Evolutionary conservation across 1,140 invertebrate genomes (phyloP).

Genomic region (Ceratina calcarata): DNA sequence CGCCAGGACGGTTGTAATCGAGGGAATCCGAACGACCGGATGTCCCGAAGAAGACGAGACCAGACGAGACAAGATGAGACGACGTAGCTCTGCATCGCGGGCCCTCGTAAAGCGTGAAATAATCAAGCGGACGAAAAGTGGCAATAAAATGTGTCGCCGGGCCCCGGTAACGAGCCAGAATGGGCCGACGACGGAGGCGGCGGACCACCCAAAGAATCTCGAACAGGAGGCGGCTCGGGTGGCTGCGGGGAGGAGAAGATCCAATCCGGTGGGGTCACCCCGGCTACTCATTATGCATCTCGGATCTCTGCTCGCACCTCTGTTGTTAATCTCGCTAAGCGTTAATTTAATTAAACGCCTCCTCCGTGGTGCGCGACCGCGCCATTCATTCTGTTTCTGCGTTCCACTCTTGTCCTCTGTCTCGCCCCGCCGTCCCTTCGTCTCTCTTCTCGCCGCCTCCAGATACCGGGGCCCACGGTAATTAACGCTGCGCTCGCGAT

Average conservation of each 20-base stretch:
- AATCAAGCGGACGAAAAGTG: conserved; percentile 76
- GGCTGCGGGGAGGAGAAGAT: conserved; percentile 27
- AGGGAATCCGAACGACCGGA: conserved; percentile 53
- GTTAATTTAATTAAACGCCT: conserved; percentile 81
- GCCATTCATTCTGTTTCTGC: conserved; percentile 60
- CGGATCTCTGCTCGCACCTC: conserved; percentile 79
- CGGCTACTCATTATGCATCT: conserved; percentile 80
- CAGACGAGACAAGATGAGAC: background rate
- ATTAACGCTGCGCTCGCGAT: conserved; percentile 52
- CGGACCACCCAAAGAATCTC: conserved; percentile 79
- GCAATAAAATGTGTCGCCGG: conserved; percentile 78
- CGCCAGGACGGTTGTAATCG: conserved; percentile 15
- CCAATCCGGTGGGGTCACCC: conserved; percentile 25
- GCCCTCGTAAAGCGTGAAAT: conserved; percentile 77
- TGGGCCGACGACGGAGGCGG: conserved; percentile 65
- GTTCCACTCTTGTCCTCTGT: conserved; percentile 31
- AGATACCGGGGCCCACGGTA: conserved; percentile 43
- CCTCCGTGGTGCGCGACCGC: conserved; percentile 51
- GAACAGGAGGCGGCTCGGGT: conserved; percentile 64
- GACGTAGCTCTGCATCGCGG: conserved; percentile 23
- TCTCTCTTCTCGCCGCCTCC: background rate
- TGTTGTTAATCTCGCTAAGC: conserved; percentile 80
- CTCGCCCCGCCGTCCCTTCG: background rate
- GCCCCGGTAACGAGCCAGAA: conserved; percentile 73
- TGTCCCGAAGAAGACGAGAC: conserved; percentile 34